These are phyloP conservation scores for Drosophila suboccidentalis DNA, from an alignment of 2,888 invertebrate genomes.

Conservation along the genomic window DNA sequence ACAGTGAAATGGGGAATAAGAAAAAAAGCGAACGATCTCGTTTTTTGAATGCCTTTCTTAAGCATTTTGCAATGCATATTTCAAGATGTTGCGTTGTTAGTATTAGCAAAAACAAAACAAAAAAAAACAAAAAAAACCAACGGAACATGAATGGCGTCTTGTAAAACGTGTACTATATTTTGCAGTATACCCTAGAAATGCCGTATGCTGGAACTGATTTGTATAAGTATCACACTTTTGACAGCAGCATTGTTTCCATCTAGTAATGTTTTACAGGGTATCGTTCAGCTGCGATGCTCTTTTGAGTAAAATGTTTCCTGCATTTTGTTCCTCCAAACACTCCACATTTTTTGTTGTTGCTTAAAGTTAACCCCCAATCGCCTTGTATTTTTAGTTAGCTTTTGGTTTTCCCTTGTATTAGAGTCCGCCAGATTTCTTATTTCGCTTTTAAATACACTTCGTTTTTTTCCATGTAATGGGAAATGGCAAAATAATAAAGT, in stretches of 20 bases:
- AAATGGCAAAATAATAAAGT: conserved; percentile 45
- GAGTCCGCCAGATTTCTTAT: conserved; percentile 33
- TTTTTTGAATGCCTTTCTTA: conserved; percentile 6
- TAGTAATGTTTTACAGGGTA: background rate
- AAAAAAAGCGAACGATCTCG: conserved; percentile 1
- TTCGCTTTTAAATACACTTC: conserved; percentile 18
- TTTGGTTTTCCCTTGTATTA: conserved; percentile 26
- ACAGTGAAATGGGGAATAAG: conserved; percentile 10
- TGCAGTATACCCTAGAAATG: conserved; percentile 2
- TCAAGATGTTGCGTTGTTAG: conserved; percentile 7
- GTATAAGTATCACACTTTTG: background rate
- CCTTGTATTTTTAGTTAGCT: conserved; percentile 39
- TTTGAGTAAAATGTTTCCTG: background rate
- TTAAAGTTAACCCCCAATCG: conserved; percentile 53
- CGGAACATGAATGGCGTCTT: background rate
- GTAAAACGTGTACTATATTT: background rate
- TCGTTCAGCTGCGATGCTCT: background rate
- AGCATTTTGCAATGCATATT: conserved; percentile 50
- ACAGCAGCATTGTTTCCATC: background rate
- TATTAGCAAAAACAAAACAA: background rate
- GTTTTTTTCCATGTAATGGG: background rate
- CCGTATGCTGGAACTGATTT: background rate
- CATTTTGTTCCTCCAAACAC: conserved; percentile 2
- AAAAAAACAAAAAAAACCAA: background rate
- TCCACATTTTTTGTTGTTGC: background rate